A percentile compares a stretch with the other conserved stretches of the same genome.
Evolutionary conservation across 2,888 invertebrate genomes (phyloP).

Genomic region (Dynastes hyllus): DNA sequence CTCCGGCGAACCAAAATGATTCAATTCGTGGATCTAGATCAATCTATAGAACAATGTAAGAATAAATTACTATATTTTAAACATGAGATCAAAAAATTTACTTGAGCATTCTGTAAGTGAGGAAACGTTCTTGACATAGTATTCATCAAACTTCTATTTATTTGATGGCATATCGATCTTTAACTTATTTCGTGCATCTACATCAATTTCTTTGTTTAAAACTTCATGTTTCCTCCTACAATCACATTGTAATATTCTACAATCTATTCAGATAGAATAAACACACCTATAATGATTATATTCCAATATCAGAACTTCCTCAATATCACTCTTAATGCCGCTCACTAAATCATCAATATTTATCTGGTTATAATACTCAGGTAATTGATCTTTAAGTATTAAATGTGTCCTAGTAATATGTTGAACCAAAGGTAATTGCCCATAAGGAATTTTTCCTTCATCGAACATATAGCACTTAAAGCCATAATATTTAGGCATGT

Average conservation of each 20-base stretch:
- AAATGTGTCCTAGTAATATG: slow-evolving; percentile 87
- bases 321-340: slow-evolving; percentile 75
- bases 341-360: slow-evolving; percentile 70
- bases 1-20: slow-evolving; percentile 90
- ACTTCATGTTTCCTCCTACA: slow-evolving; percentile 65
- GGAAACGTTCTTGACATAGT: slow-evolving; percentile 75
- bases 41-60: slow-evolving; percentile 71
- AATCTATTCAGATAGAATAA: not conserved
- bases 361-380: slow-evolving; percentile 73
- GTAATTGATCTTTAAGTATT: slow-evolving; percentile 75
- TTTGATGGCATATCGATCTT: slow-evolving; percentile 76
- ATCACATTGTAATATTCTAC: slow-evolving; percentile 31
- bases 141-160: slow-evolving; percentile 81
- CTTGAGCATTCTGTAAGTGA: slow-evolving; percentile 79
- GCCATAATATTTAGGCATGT: slow-evolving; percentile 89
- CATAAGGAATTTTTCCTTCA: slow-evolving; percentile 79
- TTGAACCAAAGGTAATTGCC: slow-evolving; percentile 81
- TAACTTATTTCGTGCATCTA: slow-evolving; percentile 69
- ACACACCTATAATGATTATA: slow-evolving; percentile 73
- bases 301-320: slow-evolving; percentile 80
- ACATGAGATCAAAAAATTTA: slow-evolving; percentile 61
- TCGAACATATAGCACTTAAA: slow-evolving; percentile 78
- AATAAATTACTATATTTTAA: slow-evolving; percentile 7
- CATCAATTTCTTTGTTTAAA: slow-evolving; percentile 62
- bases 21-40: slow-evolving; percentile 87